Evolutionary conservation across 2,888 invertebrate genomes (phyloP).

Genomic region (Ellobium chinense): DNA sequence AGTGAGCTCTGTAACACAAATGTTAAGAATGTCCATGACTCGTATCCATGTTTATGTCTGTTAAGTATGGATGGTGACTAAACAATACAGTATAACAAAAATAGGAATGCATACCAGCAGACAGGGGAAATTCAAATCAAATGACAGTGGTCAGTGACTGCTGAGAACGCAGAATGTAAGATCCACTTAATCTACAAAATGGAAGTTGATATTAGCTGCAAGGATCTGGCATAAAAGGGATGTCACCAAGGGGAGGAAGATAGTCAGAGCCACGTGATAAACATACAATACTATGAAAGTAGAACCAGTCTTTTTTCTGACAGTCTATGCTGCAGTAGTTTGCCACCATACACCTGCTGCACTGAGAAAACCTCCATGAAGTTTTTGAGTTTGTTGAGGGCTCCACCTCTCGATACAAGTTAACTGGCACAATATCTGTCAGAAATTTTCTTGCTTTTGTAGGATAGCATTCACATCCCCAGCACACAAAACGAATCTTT

Average conservation of each 20-base stretch:
- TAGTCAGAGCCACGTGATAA: slow-evolving; percentile 27
- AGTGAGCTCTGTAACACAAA: too few relatives aligned
- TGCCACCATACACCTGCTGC: slow-evolving; percentile 32
- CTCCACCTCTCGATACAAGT: not conserved
- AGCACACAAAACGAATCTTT: slow-evolving; percentile 20
- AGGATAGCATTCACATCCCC: slow-evolving; percentile 31
- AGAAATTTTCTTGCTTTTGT: not conserved
- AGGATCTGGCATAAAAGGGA: not conserved
- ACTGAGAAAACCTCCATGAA: slow-evolving; percentile 31
- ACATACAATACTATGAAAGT: slow-evolving; percentile 3
- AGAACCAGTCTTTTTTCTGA: slow-evolving; percentile 17
- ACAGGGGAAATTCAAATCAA: too few relatives aligned
- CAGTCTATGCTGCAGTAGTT: slow-evolving; percentile 20
- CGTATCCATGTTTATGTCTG: too few relatives aligned
- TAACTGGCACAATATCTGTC: not conserved
- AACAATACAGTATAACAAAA: too few relatives aligned
- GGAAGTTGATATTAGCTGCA: not conserved
- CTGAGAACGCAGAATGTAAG: too few relatives aligned
- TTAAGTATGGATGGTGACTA: too few relatives aligned
- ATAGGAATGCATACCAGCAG: too few relatives aligned
- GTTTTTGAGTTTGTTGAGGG: not conserved
- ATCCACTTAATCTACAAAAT: too few relatives aligned
- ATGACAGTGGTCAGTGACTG: too few relatives aligned
- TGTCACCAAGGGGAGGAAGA: slow-evolving; percentile 14
- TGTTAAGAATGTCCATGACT: too few relatives aligned